phyloP scores from a whole-genome alignment of 2,113 vertebrate genomes.

The Elanoides forficatus region DNA sequence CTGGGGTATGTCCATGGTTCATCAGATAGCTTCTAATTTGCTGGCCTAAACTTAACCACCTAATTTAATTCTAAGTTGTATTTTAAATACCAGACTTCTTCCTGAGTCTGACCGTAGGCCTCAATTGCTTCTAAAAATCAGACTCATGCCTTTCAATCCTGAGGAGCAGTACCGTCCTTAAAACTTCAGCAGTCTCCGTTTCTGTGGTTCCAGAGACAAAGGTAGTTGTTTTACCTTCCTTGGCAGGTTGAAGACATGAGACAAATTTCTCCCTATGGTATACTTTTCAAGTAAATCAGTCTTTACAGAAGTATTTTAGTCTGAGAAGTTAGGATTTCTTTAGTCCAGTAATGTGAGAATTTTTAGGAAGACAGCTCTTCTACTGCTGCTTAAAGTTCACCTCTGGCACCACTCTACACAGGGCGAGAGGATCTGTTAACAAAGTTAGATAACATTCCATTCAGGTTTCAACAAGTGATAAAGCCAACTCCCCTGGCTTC shows the following conservation, averaged over 20 bases:
- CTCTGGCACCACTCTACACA: background rate
- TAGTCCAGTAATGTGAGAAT: background rate
- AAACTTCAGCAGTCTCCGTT: background rate
- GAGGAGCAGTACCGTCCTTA: background rate
- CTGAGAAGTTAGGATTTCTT: background rate
- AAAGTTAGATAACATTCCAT: background rate
- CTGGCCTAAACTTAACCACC: background rate
- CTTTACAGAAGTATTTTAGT: background rate
- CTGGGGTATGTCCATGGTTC: background rate
- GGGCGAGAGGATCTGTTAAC: background rate
- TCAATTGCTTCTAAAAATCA: background rate
- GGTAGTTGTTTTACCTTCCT: background rate
- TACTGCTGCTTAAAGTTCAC: background rate
- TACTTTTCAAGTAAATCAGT: background rate
- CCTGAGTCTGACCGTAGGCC: background rate
- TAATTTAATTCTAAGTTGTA: background rate
- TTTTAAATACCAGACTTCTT: background rate
- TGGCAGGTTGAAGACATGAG: background rate
- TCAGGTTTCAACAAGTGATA: conserved; percentile 1
- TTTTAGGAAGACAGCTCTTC: background rate
- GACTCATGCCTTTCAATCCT: fast-evolving
- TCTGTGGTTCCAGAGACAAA: background rate
- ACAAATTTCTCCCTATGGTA: background rate
- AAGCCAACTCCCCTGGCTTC: background rate
- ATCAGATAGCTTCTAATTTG: background rate